Percentiles rank a stretch among this genome's conserved stretches.
Evolutionary conservation across 2,888 invertebrate species (phyloP).

Genomic region (Platypus cylindrus): DNA sequence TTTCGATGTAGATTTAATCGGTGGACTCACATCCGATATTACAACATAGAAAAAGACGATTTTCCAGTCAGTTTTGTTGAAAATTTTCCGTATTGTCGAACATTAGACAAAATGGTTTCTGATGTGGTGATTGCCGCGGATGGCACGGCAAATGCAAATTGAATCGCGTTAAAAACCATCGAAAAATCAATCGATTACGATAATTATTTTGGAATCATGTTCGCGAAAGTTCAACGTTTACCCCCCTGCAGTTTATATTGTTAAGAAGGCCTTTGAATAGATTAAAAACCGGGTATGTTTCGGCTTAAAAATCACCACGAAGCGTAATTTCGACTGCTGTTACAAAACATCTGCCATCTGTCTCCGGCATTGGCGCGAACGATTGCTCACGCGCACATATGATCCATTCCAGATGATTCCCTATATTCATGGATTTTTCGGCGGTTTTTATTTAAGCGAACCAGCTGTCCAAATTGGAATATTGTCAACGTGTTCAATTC

Average conservation of each 20-base stretch:
- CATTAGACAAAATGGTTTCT: constrained; percentile 36
- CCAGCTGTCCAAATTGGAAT: constrained; percentile 12
- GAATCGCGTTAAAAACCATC: constrained; percentile 21
- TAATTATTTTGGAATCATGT: constrained; percentile 18
- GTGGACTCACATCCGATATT: constrained; percentile 18
- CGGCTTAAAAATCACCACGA: constrained; percentile 23
- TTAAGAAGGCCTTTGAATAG: constrained; percentile 16
- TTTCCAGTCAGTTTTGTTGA: constrained; percentile 18
- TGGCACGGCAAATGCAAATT: constrained; percentile 27
- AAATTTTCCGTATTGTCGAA: constrained; percentile 29
- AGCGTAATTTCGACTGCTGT: constrained; percentile 28
- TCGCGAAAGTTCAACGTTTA: constrained; percentile 18
- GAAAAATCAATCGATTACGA: constrained; percentile 23
- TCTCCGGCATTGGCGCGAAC: constrained; percentile 36
- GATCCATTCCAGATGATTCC: constrained; percentile 11
- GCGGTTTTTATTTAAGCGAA: constrained; percentile 10
- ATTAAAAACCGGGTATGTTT: constrained; percentile 22
- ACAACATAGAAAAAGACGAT: constrained; percentile 14
- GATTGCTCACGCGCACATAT: constrained; percentile 24
- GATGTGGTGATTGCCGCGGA: constrained; percentile 14
- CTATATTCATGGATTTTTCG: constrained; percentile 7
- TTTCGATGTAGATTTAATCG: constrained; percentile 13
- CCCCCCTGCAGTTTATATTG: constrained; percentile 13
- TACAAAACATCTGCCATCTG: constrained; percentile 40
- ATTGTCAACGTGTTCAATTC: too few relatives aligned